Evolutionary conservation across 1,140 invertebrate genomes (phyloP), one percentile per base, ranked within the genome.

Genomic region (Drosophila fuyamai): DNA sequence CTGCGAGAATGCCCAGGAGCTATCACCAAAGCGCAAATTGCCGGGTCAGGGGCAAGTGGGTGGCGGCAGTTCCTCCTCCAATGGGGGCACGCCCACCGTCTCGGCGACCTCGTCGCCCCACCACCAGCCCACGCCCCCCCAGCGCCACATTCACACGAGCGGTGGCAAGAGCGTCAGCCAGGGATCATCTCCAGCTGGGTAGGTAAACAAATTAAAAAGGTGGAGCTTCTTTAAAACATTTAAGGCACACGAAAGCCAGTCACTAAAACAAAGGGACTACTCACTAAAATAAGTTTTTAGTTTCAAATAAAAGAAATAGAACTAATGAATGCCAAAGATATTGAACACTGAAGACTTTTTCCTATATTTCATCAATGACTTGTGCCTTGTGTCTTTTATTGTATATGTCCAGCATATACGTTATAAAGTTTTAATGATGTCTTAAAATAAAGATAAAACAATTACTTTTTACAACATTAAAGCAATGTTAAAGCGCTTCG

Each of bases 111-210:
- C 82, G 29, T 91, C 90, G 50, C 90, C 90, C 32, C 90, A 90
- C 72, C 85, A 91, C 63, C 82, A 85, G 44, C 81, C 85, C n/a
- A 85, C 85, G 54, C 86, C 81, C 6, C 78, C 85, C 14, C 88
- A 90, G 61, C 67, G 85, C 4, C 85, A 90, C 53, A 90, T 89
- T 14, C 81, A 89, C n/a, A 35, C 75, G 46, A 29, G 16, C 10
- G n/a, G 47, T 14, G n/a, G 61, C 40, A 91, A 91, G 35, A 76
- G 90, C 71, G 77, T 75, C 53, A 91, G 89, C 51, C 89, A 91
- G 60, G 89, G 89, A 82, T 91, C 89, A 70, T 91, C 89, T 38
- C 89, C 89, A 78, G 89, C 89, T 13, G 89, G 89, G 89, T 91
- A 91, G 35, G 89, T 72, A 47, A 35, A 36, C 12, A 18, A 57